Conservation (phyloP, 2,888 invertebrate genomes). For the Sinotaia quadrata region DNA sequence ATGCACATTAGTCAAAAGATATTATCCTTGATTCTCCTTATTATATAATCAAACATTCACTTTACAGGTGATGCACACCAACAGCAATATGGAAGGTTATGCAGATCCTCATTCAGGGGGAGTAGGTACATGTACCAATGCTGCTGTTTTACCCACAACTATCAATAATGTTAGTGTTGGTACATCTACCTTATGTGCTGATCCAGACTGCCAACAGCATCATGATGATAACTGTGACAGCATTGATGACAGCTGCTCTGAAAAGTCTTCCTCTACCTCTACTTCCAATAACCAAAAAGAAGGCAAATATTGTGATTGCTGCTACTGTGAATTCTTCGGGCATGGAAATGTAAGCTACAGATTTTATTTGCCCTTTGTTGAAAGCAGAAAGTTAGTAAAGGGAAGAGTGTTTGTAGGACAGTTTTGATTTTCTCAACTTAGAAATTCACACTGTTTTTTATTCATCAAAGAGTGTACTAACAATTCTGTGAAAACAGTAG, state of each 20-base stretch:
- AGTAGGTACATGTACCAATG: slow-evolving; percentile 1
- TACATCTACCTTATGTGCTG: slow-evolving; percentile 60
- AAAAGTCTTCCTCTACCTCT: slow-evolving; percentile 74
- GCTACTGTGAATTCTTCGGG: slow-evolving; percentile 87
- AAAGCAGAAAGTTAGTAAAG: too few species aligned
- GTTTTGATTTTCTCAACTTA: too few species aligned
- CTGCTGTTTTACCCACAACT: slow-evolving; percentile 41
- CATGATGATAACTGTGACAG: slow-evolving; percentile 68
- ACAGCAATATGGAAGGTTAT: slow-evolving; percentile 2
- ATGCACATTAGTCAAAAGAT: too few species aligned
- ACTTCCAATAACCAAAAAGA: slow-evolving; percentile 72
- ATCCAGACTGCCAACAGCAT: slow-evolving; percentile 63
- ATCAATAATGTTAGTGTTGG: slow-evolving; percentile 64
- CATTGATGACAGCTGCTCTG: slow-evolving; percentile 73
- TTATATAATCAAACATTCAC: too few species aligned
- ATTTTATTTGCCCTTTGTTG: too few species aligned
- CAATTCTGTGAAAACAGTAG: too few species aligned
- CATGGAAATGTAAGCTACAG: slow-evolving; percentile 76
- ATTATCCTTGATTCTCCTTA: too few species aligned
- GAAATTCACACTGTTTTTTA: too few species aligned
- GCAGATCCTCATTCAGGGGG: not conserved
- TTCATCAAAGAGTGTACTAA: too few species aligned
- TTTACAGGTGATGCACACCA: slow-evolving; percentile 9
- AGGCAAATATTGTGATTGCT: slow-evolving; percentile 80
- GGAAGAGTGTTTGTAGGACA: too few species aligned